Conservation (phyloP, 2,797 vertebrate genomes). For the Chaenodraco wilsoni region DNA sequence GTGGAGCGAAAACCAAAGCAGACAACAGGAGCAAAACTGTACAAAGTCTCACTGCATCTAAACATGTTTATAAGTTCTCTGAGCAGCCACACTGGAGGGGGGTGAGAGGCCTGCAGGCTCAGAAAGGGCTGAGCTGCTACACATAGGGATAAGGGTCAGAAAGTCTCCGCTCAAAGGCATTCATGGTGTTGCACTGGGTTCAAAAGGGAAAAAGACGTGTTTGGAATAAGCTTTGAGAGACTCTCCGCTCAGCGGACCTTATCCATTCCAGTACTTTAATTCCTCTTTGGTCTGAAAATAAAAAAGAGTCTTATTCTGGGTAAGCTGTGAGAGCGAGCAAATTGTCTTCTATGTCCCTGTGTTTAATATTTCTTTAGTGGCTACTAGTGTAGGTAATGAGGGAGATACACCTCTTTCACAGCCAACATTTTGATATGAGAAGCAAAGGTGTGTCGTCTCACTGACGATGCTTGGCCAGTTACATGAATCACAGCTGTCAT, state of each 20-base stretch:
- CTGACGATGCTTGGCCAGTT: not conserved
- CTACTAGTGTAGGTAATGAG: too few relatives aligned
- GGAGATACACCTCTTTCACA: too few relatives aligned
- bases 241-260: not conserved
- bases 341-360: too few relatives aligned
- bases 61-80: not conserved
- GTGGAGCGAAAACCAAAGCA: not conserved
- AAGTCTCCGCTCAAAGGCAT: slow-evolving; percentile 8
- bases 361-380: too few relatives aligned
- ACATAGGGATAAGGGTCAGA: not conserved
- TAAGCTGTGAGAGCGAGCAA: too few relatives aligned
- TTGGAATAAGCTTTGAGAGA: not conserved
- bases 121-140: not conserved
- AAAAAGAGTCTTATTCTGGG: not conserved
- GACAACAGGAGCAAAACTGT: not conserved
- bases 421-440: not conserved
- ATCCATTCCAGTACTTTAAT: not conserved
- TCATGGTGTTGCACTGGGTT: not conserved
- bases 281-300: too few relatives aligned
- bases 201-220: slow-evolving; percentile 3
- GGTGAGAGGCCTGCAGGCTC: not conserved
- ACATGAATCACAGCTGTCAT: not conserved
- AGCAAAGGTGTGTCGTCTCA: not conserved
- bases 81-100: not conserved
- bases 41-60: slow-evolving; percentile 3